Base-by-base conservation (phyloP, 2,797 vertebrate species). In the Platyrinchus mystaceus region DNA sequence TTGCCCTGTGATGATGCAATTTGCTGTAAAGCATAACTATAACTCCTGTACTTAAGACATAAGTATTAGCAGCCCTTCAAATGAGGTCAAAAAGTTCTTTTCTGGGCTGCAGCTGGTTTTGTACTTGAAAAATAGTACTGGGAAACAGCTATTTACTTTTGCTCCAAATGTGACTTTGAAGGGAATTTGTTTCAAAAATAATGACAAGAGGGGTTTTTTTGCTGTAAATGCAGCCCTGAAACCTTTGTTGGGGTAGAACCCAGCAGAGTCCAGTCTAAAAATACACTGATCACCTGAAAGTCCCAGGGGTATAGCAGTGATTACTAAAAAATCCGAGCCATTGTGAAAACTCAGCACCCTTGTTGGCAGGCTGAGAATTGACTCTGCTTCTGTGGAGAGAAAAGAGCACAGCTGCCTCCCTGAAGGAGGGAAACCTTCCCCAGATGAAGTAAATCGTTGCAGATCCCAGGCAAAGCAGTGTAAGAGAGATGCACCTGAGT, bases 401-500 rank as follows among this genome's bases (percentile, higher is more conserved):
- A 26, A 52, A 75, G 28, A 46, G 5, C 46, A 14, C 10, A 44
- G 44, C 56, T 83, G 15, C 49, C 56, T 34, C 55, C 16, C 28
- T 24, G 3, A 32, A 26, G 60, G 58, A 52, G 36, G 17, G 52
- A 32, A 70, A 30, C 19, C 64, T 50, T 39, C 5, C 22, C n/a
- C 1, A 4, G 34, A 27, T 64, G 50, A 50, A 76, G 28, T 3
- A 30, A 82, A 69, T 15, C 39, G 6, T 12, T 23, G n/a, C 53
- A 69, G 43, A 36, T 90, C 24, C 43, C 13, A 28, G 58, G 56
- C 13, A 32, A 32, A 46, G 53, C 37, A 7, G 49, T 32, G 4
- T 0, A 1, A 46, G 58, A 27, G 24, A 8, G 44, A 27, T 7
- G 20, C 6, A 2, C 15, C 27, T 2, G 13, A 2, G 24, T 22